Percentiles rank a stretch among this genome's conserved stretches.
These are phyloP conservation scores for Myotis yumanensis DNA, from an alignment of 2,113 vertebrate species.

Conservation along the genomic window DNA sequence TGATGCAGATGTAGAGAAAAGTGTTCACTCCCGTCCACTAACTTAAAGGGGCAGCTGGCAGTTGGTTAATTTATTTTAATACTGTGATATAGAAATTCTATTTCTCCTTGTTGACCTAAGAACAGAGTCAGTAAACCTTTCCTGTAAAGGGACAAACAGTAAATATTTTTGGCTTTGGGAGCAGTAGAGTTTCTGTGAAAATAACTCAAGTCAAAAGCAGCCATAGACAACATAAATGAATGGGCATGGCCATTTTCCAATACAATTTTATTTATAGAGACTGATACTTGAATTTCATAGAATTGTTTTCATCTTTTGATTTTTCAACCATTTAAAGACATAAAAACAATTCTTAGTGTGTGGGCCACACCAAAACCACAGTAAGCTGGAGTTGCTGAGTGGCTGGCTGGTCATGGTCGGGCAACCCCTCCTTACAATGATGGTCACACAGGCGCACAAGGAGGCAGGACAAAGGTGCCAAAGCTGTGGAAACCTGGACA, in stretches of 20 bases:
- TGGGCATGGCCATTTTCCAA: background rate
- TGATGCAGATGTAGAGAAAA: background rate
- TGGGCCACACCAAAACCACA: background rate
- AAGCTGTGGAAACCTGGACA: background rate
- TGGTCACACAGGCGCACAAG: background rate
- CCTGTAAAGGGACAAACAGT: background rate
- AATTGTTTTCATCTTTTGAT: background rate
- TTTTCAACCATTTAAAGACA: background rate
- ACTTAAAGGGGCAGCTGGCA: background rate
- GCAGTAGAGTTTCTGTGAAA: background rate
- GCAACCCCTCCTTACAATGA: background rate
- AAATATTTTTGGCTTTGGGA: background rate
- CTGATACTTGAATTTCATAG: background rate
- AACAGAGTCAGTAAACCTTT: background rate
- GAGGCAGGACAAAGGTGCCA: too few species aligned
- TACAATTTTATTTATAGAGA: background rate
- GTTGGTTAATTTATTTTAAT: background rate
- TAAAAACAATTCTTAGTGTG: background rate
- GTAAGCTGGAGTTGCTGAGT: background rate
- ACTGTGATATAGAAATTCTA: background rate
- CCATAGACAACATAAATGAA: background rate
- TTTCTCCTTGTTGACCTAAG: background rate
- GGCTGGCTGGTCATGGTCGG: too few species aligned
- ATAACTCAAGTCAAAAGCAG: background rate
- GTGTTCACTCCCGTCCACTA: background rate